phyloP scores from a whole-genome alignment of 2,113 vertebrate genomes.

The Lamprologus callipterus region DNA sequence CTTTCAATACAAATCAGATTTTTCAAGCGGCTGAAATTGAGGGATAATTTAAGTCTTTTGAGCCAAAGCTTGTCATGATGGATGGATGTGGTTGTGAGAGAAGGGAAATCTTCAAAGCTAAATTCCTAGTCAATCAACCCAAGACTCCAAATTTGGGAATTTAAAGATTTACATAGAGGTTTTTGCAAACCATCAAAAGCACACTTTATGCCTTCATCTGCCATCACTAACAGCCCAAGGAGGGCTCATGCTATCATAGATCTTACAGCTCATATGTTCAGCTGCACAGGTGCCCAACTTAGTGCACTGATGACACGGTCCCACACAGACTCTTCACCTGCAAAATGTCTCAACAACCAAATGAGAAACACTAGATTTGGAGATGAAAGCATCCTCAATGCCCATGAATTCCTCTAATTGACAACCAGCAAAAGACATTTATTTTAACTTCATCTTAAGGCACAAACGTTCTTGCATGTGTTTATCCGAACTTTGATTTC shows the following conservation, averaged over 20 bases:
- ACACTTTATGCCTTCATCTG: background rate
- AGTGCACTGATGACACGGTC: background rate
- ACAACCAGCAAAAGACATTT: background rate
- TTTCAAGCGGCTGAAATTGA: background rate
- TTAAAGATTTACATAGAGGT: background rate
- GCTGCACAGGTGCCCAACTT: background rate
- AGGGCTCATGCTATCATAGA: background rate
- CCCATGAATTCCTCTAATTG: background rate
- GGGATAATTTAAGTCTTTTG: background rate
- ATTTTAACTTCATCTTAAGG: background rate
- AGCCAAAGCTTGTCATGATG: background rate
- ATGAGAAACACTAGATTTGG: background rate
- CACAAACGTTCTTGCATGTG: background rate
- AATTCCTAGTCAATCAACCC: background rate
- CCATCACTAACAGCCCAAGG: background rate
- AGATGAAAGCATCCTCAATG: background rate
- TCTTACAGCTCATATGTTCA: background rate
- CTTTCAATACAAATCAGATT: background rate
- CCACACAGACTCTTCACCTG: background rate
- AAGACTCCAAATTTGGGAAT: background rate
- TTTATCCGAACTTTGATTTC: background rate
- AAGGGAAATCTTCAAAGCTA: background rate
- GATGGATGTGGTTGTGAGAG: background rate
- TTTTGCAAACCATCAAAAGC: background rate
- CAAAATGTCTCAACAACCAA: background rate